phyloP scores from a whole-genome alignment of 2,888 invertebrate species.

The Clunio marinus region DNA sequence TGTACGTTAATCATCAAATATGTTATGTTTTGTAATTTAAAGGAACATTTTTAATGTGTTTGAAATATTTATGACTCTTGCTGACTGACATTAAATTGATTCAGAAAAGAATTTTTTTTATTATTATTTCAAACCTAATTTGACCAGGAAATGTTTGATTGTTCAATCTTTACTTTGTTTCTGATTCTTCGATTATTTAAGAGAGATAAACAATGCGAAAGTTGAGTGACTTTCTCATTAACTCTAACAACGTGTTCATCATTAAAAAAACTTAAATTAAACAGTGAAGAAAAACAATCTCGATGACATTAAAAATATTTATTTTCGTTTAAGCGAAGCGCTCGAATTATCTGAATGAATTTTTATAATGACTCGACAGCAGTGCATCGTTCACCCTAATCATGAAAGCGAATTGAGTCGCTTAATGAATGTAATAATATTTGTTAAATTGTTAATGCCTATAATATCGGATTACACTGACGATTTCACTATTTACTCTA shows the following conservation, averaged over 20 bases:
- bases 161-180: no score
- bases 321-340: neutral
- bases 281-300: no score
- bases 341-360: neutral
- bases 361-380: neutral
- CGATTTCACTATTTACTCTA: neutral
- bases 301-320: neutral
- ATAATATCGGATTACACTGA: conserved; percentile 6
- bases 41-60: neutral
- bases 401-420: neutral
- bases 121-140: no score
- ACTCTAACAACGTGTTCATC: no score
- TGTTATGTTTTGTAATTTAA: neutral
- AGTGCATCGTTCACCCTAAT: neutral
- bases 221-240: no score
- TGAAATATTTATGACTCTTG: neutral
- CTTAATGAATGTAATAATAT: conserved; percentile 5
- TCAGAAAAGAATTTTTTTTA: no score
- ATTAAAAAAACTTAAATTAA: no score
- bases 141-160: no score
- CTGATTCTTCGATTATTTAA: no score
- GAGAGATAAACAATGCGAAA: no score
- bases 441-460: neutral
- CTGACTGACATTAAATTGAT: no score
- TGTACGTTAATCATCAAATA: neutral